Evolutionary conservation across 2,797 vertebrate species (phyloP).

Genomic region (Alfaro cultratus): DNA sequence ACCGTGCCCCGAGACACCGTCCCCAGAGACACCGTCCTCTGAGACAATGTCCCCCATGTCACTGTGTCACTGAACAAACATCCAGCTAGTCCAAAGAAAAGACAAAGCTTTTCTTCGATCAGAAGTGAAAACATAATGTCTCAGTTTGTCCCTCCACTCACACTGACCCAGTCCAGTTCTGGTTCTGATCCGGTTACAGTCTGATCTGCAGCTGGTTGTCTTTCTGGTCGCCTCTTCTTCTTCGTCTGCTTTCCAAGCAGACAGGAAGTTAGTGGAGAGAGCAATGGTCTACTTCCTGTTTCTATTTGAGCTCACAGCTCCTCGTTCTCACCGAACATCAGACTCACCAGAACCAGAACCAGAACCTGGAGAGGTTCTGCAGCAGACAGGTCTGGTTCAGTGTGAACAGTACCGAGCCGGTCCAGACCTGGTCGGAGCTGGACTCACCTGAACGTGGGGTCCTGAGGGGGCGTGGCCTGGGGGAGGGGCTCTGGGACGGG

Average conservation of each 20-base stretch:
- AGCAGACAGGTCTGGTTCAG: background rate
- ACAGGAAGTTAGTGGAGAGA: constrained; percentile 34
- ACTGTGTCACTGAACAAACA: no score
- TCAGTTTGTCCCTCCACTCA: no score
- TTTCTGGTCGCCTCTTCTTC: constrained; percentile 24
- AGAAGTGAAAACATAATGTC: no score
- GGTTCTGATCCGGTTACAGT: background rate
- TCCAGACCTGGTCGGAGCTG: background rate
- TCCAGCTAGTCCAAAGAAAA: no score
- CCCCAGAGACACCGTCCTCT: no score
- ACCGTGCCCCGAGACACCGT: no score
- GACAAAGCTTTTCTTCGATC: no score
- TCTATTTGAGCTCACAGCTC: constrained; percentile 28
- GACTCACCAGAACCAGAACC: background rate
- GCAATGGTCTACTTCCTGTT: constrained; percentile 45
- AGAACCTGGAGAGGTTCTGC: background rate
- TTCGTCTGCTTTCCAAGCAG: background rate
- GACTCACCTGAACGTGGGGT: constrained; percentile 23
- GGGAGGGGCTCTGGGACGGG: constrained; percentile 76
- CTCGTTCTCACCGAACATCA: background rate
- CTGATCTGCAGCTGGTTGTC: constrained; percentile 6
- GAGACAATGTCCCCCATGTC: no score
- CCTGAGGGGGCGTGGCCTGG: constrained; percentile 74
- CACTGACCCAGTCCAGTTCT: background rate
- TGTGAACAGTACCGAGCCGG: background rate